Percentiles rank a stretch among this genome's conserved stretches.
Evolutionary conservation across 2,888 invertebrate species (phyloP).

Genomic region (Alsophila aescularia): DNA sequence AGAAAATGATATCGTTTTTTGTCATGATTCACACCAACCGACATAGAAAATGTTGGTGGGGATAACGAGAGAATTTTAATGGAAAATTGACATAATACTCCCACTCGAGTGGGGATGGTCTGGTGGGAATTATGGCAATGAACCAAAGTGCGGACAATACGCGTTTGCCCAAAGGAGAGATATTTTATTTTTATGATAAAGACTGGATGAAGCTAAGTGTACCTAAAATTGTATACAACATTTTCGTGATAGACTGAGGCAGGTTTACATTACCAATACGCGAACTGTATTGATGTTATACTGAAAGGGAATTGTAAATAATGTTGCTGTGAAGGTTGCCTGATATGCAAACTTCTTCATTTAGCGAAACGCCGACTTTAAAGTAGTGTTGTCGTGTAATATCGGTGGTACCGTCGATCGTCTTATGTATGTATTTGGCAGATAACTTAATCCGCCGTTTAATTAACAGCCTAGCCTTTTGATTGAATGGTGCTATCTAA

Average conservation of each 20-base stretch:
- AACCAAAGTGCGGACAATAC: constrained; percentile 14
- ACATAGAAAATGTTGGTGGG: no score
- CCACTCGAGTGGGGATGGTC: no score
- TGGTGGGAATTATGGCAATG: no score
- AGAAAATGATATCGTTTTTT: no score
- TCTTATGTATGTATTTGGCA: constrained; percentile 24
- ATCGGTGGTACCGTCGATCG: constrained; percentile 18
- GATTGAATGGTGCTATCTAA: no score
- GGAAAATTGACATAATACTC: no score
- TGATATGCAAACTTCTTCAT: constrained; percentile 23
- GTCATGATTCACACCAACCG: no score
- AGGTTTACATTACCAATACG: constrained; percentile 32
- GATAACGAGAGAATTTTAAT: no score
- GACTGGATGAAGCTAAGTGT: constrained; percentile 38
- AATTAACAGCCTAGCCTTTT: no score
- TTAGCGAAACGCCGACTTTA: constrained; percentile 17
- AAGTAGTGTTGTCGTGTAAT: constrained; percentile 8
- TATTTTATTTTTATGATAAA: constrained; percentile 31
- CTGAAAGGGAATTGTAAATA: constrained; percentile 8
- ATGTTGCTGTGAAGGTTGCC: constrained; percentile 28
- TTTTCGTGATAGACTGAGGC: constrained; percentile 35
- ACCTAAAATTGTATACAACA: constrained; percentile 37
- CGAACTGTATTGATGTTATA: constrained; percentile 3
- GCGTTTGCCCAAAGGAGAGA: constrained; percentile 22
- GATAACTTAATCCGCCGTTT: no score